These are phyloP conservation scores for Flexamia atlantica DNA, from an alignment of 2,888 invertebrate genomes.

Conservation along the genomic window DNA sequence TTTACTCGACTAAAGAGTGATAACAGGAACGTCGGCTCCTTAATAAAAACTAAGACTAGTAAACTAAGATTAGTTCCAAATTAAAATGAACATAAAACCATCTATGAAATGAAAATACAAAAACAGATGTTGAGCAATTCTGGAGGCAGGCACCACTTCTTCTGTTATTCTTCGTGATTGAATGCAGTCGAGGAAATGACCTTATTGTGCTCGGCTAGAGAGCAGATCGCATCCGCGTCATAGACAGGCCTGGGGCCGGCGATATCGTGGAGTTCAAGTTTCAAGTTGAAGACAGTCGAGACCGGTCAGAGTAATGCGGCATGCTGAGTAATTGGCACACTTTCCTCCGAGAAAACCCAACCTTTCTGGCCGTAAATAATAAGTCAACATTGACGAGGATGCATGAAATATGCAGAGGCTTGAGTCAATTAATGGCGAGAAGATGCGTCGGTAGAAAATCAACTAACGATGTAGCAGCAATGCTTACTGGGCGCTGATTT, in stretches of 20 bases:
- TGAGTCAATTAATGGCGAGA: neutral
- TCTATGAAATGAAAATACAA: no score
- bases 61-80: no score
- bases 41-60: no score
- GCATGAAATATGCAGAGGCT: neutral
- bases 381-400: neutral
- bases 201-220: neutral
- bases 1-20: no score
- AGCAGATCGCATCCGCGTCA: neutral
- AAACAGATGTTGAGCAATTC: no score
- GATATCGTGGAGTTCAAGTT: neutral
- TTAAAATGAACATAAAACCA: no score
- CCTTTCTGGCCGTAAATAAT: neutral
- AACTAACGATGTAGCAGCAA: no score
- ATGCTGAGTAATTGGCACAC: conserved; percentile 4
- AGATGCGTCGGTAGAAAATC: neutral
- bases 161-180: no score
- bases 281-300: neutral
- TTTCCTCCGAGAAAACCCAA: neutral
- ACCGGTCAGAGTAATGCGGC: neutral
- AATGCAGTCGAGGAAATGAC: neutral
- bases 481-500: no score
- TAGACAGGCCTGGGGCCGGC: neutral
- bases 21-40: no score
- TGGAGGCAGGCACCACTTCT: no score